Percentiles rank a stretch among this genome's conserved stretches.
These are phyloP conservation scores for Eledone cirrhosa DNA, from an alignment of 2,888 invertebrate genomes.

Conservation along the genomic window DNA sequence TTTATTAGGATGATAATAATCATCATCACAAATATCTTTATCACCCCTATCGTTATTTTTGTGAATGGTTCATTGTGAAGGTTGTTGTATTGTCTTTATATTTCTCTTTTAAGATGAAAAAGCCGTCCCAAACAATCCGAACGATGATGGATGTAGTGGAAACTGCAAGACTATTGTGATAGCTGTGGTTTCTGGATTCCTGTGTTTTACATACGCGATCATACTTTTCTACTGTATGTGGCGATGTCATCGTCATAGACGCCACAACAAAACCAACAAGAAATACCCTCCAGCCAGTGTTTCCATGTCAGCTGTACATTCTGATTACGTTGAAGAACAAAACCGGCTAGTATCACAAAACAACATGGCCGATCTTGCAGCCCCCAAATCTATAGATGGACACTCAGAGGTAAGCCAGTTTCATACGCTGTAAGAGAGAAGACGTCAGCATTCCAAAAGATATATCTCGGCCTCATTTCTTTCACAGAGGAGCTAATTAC, in stretches of 20 bases:
- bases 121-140: background rate
- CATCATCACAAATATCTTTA: too few relatives aligned
- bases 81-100: too few relatives aligned
- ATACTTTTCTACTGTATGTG: slow-evolving; percentile 31
- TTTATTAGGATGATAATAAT: too few relatives aligned
- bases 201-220: slow-evolving; percentile 23
- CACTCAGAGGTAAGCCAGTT: slow-evolving; percentile 22
- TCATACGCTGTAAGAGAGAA: slow-evolving; percentile 9
- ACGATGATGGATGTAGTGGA: slow-evolving; percentile 13
- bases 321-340: slow-evolving; percentile 63
- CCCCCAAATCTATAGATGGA: slow-evolving; percentile 16
- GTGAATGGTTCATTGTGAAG: too few relatives aligned
- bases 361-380: background rate
- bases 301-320: slow-evolving; percentile 62
- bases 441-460: background rate
- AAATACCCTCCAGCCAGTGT: slow-evolving; percentile 60
- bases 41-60: too few relatives aligned
- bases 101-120: background rate
- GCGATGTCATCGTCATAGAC: slow-evolving; percentile 39
- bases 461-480: too few relatives aligned
- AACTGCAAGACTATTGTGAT: slow-evolving; percentile 20
- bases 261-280: slow-evolving; percentile 41
- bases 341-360: slow-evolving; percentile 35
- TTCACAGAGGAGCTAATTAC: too few relatives aligned
- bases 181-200: slow-evolving; percentile 24